Conservation (phyloP, 2,797 vertebrate species). For the Falco peregrinus region DNA sequence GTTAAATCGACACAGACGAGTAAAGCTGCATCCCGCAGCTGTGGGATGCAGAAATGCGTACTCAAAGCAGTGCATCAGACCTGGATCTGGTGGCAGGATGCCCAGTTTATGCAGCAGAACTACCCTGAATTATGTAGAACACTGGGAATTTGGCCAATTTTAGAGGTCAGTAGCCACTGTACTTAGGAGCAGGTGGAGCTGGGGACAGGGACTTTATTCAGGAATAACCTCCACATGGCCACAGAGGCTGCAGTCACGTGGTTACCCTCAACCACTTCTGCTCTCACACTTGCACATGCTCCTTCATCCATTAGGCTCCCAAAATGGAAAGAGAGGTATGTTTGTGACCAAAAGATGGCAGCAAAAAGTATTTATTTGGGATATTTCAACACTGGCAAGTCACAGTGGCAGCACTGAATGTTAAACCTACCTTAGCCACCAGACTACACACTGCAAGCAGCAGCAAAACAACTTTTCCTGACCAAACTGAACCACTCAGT, state of each 20-base stretch:
- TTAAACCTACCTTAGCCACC: neutral
- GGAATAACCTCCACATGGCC: neutral
- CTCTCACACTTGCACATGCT: slow-evolving; percentile 31
- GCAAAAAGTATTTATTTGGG: slow-evolving; percentile 55
- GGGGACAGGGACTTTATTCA: slow-evolving; percentile 28
- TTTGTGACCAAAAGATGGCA: slow-evolving; percentile 65
- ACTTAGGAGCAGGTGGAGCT: neutral
- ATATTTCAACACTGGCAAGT: neutral
- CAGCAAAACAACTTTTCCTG: neutral
- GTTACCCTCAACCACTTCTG: neutral
- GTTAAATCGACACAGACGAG: neutral
- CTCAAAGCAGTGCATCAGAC: neutral
- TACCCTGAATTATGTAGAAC: slow-evolving; percentile 47
- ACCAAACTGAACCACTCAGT: neutral
- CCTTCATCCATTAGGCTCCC: neutral
- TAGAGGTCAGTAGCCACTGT: slow-evolving; percentile 25
- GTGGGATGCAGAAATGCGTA: neutral
- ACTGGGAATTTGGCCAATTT: slow-evolving; percentile 42
- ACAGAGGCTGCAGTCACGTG: neutral
- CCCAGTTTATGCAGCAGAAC: slow-evolving; percentile 54
- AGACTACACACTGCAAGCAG: neutral
- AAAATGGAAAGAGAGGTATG: slow-evolving; percentile 12
- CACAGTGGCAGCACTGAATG: neutral
- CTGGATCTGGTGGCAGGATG: slow-evolving; percentile 32
- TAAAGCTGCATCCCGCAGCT: neutral